Evolutionary conservation across 2,888 invertebrate species (phyloP).

Genomic region (Parthenolecanium corni): DNA sequence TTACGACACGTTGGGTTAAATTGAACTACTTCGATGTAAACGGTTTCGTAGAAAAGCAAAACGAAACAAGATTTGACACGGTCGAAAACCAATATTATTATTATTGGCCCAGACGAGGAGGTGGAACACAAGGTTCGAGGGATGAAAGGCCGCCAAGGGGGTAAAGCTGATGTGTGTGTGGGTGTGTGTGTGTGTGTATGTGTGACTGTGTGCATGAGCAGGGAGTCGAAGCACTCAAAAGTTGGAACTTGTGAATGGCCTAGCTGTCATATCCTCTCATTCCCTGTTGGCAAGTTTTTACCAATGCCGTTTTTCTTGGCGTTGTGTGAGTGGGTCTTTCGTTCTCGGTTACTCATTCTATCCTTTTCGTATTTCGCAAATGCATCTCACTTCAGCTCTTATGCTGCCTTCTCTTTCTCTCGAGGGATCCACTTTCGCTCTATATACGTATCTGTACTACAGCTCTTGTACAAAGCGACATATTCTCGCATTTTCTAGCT

Average conservation of each 20-base stretch:
- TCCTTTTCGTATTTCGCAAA: slow-evolving; percentile 6
- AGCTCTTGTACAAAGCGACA: background rate
- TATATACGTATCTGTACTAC: background rate
- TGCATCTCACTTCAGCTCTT: too few relatives aligned
- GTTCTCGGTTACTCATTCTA: too few relatives aligned
- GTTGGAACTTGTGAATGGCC: slow-evolving; percentile 19
- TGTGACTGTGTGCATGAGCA: background rate
- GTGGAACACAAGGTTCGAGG: background rate
- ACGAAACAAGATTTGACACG: slow-evolving; percentile 27
- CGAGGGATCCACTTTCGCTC: slow-evolving; percentile 25
- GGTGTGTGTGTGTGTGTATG: background rate
- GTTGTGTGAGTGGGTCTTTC: too few relatives aligned
- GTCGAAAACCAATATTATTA: slow-evolving; percentile 27
- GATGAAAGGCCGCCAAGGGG: too few relatives aligned
- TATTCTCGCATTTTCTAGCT: too few relatives aligned
- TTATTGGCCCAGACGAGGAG: background rate
- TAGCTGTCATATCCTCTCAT: slow-evolving; percentile 26
- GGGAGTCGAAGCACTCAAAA: slow-evolving; percentile 6
- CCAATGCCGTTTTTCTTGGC: too few relatives aligned
- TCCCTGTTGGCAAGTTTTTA: too few relatives aligned
- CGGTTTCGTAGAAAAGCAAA: slow-evolving; percentile 15
- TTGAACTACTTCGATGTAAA: slow-evolving; percentile 25
- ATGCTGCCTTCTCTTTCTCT: slow-evolving; percentile 9
- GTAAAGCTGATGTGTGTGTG: background rate
- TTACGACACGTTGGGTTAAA: slow-evolving; percentile 23